A percentile compares a stretch with the other conserved stretches of the same genome.
Conservation (phyloP, 2,888 invertebrate genomes). For the Phyllotreta striolata region DNA sequence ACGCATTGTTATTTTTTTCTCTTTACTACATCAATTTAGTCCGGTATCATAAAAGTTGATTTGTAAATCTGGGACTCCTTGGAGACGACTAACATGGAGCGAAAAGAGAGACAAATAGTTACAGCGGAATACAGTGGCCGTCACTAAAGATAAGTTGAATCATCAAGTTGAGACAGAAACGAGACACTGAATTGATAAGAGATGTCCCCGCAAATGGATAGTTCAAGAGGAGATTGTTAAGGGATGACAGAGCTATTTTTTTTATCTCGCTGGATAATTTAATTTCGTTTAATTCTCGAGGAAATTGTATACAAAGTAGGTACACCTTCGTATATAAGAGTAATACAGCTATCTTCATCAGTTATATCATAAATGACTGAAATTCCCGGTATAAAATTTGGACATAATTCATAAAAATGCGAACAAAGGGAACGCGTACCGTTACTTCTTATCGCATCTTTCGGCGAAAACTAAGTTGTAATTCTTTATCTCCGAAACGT, state of each 20-base stretch:
- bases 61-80: slow-evolving; percentile 17
- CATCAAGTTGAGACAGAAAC: slow-evolving; percentile 36
- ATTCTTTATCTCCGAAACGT: slow-evolving; percentile 60
- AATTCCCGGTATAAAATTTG: slow-evolving; percentile 3
- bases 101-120: slow-evolving; percentile 36
- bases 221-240: slow-evolving; percentile 22
- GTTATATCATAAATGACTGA: too few relatives aligned
- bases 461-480: slow-evolving; percentile 50
- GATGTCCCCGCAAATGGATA: slow-evolving; percentile 34
- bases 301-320: too few relatives aligned
- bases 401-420: slow-evolving; percentile 14
- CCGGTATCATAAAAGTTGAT: slow-evolving; percentile 19
- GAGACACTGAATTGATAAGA: slow-evolving; percentile 38
- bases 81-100: slow-evolving; percentile 19
- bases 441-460: slow-evolving; percentile 43
- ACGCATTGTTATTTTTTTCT: slow-evolving; percentile 16
- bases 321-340: too few relatives aligned
- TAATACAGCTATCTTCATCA: too few relatives aligned
- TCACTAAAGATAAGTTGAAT: slow-evolving; percentile 34
- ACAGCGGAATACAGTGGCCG: slow-evolving; percentile 35
- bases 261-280: slow-evolving; percentile 5
- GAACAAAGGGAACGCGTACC: slow-evolving; percentile 13
- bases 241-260: slow-evolving; percentile 27
- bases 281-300: slow-evolving; percentile 1
- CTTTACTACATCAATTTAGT: slow-evolving; percentile 13